A percentile compares a stretch with the other conserved stretches of the same genome.
Evolutionary conservation across 2,888 invertebrate species (phyloP).

Genomic region (Drosophila stalkeri): DNA sequence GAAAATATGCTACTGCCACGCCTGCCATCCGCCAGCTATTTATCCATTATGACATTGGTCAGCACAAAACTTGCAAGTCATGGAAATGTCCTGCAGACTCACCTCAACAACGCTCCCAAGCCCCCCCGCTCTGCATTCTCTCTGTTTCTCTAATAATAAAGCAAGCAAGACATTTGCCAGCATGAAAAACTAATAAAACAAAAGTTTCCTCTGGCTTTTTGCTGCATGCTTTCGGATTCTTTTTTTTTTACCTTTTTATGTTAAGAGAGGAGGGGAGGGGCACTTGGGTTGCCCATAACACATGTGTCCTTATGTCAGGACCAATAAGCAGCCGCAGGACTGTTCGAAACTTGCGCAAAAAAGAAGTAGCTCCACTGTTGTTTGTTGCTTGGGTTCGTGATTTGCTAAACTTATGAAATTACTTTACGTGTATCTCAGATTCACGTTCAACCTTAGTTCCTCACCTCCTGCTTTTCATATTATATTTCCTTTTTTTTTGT

Average conservation of each 20-base stretch:
- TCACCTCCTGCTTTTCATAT: conserved; percentile 5
- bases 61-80: conserved; percentile 82
- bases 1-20: conserved; percentile 27
- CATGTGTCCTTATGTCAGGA: conserved; percentile 77
- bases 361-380: conserved; percentile 43
- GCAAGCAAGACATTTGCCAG: conserved; percentile 71
- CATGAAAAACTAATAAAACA: conserved; percentile 80
- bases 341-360: conserved; percentile 67
- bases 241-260: conserved; percentile 73
- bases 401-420: conserved; percentile 83
- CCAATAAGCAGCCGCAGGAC: conserved; percentile 79
- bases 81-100: conserved; percentile 53
- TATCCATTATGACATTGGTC: conserved; percentile 77
- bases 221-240: conserved; percentile 6
- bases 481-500: conserved; percentile 5
- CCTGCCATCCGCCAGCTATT: conserved; percentile 24
- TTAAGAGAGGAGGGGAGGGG: conserved; percentile 46
- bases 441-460: conserved; percentile 30
- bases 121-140: background rate
- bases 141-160: conserved; percentile 68
- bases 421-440: conserved; percentile 77
- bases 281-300: conserved; percentile 40
- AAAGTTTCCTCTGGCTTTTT: conserved; percentile 69
- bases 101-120: background rate
- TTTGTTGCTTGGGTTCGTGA: conserved; percentile 79